Percentiles rank a stretch among this genome's conserved stretches.
phyloP scores from a whole-genome alignment of 2,888 invertebrate genomes.

The Callosobruchus maculatus region DNA sequence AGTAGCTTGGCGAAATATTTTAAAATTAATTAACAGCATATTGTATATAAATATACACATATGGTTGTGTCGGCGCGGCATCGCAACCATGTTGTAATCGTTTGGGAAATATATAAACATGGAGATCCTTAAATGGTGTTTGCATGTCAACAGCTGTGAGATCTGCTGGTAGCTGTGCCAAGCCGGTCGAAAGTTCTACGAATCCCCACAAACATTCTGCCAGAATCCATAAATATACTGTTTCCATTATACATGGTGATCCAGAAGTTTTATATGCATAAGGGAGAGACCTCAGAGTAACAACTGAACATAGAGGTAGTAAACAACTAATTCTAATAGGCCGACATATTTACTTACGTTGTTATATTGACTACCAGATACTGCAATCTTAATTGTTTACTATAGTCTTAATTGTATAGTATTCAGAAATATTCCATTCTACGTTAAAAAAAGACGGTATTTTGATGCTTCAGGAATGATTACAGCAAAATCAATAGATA shows the following conservation, averaged over 20 bases:
- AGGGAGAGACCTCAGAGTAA: no score
- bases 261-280: no score
- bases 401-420: no score
- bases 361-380: no score
- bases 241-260: background rate
- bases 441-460: no score
- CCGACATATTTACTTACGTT: no score
- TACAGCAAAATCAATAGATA: no score
- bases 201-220: background rate
- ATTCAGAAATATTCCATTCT: no score
- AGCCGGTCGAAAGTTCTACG: background rate
- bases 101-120: background rate
- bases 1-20: background rate
- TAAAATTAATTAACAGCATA: background rate
- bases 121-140: background rate
- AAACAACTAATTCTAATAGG: no score
- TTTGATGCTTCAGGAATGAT: no score
- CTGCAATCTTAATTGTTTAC: no score
- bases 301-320: no score
- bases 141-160: background rate
- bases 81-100: background rate
- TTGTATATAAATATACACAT: background rate
- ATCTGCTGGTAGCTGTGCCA: background rate
- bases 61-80: background rate
- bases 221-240: background rate